phyloP scores from a whole-genome alignment of 2,888 invertebrate genomes.

The Synanthedon vespiformis region DNA sequence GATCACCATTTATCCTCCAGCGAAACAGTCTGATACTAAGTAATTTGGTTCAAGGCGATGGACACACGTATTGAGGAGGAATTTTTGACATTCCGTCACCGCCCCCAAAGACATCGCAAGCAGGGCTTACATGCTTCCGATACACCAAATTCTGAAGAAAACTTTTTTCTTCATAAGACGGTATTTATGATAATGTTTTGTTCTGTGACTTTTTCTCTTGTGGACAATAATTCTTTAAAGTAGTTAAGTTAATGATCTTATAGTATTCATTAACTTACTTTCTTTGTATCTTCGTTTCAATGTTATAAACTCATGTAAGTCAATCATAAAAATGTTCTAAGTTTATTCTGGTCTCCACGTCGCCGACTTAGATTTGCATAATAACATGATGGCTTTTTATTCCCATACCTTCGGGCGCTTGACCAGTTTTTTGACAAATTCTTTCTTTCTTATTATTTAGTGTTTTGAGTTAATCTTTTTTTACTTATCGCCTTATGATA shows the following conservation, averaged over 20 bases:
- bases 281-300: neutral
- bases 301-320: constrained; percentile 10
- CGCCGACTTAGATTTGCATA: constrained; percentile 48
- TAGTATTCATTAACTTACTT: no score
- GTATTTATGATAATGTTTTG: no score
- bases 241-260: no score
- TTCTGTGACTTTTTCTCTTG: no score
- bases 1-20: constrained; percentile 22
- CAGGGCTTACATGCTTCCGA: neutral
- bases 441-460: constrained; percentile 27
- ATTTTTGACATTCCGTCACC: constrained; percentile 65
- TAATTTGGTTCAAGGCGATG: constrained; percentile 22
- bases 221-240: no score
- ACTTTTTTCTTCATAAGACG: no score
- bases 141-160: no score
- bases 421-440: constrained; percentile 46
- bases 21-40: constrained; percentile 12
- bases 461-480: neutral
- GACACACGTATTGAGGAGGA: constrained; percentile 39
- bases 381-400: constrained; percentile 29
- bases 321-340: constrained; percentile 12
- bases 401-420: constrained; percentile 22
- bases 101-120: constrained; percentile 23
- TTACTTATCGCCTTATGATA: neutral
- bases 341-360: constrained; percentile 19